phyloP scores from a whole-genome alignment of 2,888 invertebrate species.

The Perizoma flavofasciatum region DNA sequence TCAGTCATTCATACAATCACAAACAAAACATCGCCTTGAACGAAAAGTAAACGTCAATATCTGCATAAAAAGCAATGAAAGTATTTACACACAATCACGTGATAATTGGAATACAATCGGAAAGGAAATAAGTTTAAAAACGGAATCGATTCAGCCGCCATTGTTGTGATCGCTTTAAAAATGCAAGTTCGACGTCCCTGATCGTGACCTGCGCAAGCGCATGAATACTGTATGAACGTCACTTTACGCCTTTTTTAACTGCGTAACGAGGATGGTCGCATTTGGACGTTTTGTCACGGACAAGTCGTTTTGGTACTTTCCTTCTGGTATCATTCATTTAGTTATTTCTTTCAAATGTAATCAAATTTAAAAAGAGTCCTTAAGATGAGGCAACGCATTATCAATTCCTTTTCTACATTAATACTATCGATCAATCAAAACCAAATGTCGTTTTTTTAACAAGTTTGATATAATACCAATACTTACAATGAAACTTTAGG shows the following conservation, averaged over 20 bases:
- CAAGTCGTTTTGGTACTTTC: neutral
- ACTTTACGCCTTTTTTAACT: slow-evolving; percentile 49
- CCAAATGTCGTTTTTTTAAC: no score
- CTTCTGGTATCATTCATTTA: neutral
- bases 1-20: slow-evolving; percentile 28
- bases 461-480: no score
- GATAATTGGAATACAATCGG: slow-evolving; percentile 56
- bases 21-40: slow-evolving; percentile 33
- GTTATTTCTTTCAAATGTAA: no score
- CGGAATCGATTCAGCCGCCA: slow-evolving; percentile 57
- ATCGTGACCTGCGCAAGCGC: slow-evolving; percentile 76
- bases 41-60: slow-evolving; percentile 37
- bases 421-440: no score
- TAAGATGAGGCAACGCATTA: no score
- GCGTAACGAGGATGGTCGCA: slow-evolving; percentile 17
- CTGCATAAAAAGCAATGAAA: slow-evolving; percentile 44
- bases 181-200: slow-evolving; percentile 77
- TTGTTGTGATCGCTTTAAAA: slow-evolving; percentile 74
- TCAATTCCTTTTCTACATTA: no score
- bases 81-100: slow-evolving; percentile 66
- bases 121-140: slow-evolving; percentile 59
- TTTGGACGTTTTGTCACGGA: slow-evolving; percentile 20
- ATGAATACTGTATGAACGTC: slow-evolving; percentile 76
- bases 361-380: no score
- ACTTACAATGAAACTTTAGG: no score